Conservation (phyloP, 2,888 invertebrate genomes). For the Dasysyrphus tricinctus region DNA sequence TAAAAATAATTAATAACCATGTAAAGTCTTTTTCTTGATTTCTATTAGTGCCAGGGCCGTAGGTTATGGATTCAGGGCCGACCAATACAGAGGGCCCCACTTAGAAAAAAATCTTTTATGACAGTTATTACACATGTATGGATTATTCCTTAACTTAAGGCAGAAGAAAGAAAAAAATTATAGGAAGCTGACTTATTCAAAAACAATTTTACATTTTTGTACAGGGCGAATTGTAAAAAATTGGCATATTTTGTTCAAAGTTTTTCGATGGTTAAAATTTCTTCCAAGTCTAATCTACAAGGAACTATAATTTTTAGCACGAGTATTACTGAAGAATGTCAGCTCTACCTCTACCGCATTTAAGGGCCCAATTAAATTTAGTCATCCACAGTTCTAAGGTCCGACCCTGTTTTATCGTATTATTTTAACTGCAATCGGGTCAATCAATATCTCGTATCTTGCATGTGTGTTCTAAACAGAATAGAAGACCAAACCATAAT, state of each 20-base stretch:
- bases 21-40: constrained; percentile 50
- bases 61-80: not conserved
- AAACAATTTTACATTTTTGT: no score
- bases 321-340: no score
- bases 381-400: not conserved
- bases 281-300: not conserved
- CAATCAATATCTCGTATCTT: constrained; percentile 64
- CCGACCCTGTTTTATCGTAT: not conserved
- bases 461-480: not conserved
- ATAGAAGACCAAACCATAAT: not conserved
- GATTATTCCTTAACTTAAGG: no score
- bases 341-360: not conserved
- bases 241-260: not conserved
- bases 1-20: constrained; percentile 74
- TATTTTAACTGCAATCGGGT: constrained; percentile 66
- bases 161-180: no score
- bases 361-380: not conserved
- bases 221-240: no score
- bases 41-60: not conserved
- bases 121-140: no score
- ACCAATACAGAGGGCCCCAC: not conserved
- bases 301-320: no score
- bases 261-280: no score
- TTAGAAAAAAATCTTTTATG: no score
- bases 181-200: no score